Evolutionary conservation across 1,140 invertebrate species (phyloP).

Genomic region (Drosophila kohkoa): DNA sequence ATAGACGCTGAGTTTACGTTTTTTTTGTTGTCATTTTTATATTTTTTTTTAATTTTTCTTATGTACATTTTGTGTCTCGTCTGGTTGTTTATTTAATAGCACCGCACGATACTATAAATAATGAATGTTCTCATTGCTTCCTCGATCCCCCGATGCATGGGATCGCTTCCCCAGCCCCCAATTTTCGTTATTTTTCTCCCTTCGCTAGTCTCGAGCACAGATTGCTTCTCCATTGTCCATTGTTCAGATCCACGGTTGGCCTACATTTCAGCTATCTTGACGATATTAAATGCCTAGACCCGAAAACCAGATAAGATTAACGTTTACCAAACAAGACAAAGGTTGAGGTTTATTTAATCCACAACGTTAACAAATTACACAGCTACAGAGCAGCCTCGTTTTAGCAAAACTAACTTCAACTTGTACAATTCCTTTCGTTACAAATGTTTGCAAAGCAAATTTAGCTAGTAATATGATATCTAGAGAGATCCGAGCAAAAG

Average conservation of each 20-base stretch:
- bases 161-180: neutral
- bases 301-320: neutral
- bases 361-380: neutral
- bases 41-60: neutral
- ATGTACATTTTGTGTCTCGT: slow-evolving; percentile 9
- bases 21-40: neutral
- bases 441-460: no score
- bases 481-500: no score
- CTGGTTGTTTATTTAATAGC: slow-evolving; percentile 12
- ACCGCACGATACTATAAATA: slow-evolving; percentile 52
- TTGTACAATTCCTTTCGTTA: no score
- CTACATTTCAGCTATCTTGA: neutral
- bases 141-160: slow-evolving; percentile 10
- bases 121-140: slow-evolving; percentile 51
- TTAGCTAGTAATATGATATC: no score
- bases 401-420: neutral
- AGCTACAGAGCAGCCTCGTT: neutral
- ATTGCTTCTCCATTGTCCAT: neutral
- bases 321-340: neutral
- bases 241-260: neutral
- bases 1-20: slow-evolving; percentile 4
- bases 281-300: neutral
- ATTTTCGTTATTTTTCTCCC: neutral
- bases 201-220: neutral
- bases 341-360: neutral